Percentiles rank a stretch among this genome's conserved stretches.
phyloP scores from a whole-genome alignment of 2,797 vertebrate genomes.

The Sarcophilus harrisii region DNA sequence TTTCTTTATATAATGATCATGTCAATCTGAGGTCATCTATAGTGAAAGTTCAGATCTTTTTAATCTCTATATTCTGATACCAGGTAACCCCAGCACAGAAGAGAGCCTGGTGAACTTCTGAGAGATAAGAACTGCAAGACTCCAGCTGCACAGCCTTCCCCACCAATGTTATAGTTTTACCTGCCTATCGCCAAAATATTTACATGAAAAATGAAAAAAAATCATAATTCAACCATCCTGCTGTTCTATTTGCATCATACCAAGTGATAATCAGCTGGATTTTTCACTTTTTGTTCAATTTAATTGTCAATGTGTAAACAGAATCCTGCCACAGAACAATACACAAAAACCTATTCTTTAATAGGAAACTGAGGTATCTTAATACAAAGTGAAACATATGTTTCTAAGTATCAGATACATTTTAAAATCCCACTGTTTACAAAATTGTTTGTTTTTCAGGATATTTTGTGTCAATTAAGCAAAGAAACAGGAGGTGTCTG shows the following conservation, averaged over 20 bases:
- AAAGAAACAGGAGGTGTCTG: neutral
- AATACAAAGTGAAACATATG: neutral
- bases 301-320: neutral
- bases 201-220: neutral
- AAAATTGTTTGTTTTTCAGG: neutral
- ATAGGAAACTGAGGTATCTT: neutral
- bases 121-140: neutral
- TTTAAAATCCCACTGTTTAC: neutral
- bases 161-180: neutral
- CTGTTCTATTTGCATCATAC: neutral
- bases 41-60: neutral
- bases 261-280: neutral
- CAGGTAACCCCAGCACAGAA: neutral
- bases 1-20: neutral
- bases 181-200: constrained; percentile 17
- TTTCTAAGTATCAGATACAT: neutral
- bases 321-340: neutral
- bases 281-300: neutral
- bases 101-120: neutral
- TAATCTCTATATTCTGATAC: neutral
- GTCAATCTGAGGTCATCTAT: neutral
- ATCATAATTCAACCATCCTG: neutral
- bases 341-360: neutral
- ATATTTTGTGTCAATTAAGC: neutral
- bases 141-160: neutral